Conservation (phyloP, 1,140 invertebrate genomes). For the Heterodera schachtii region DNA sequence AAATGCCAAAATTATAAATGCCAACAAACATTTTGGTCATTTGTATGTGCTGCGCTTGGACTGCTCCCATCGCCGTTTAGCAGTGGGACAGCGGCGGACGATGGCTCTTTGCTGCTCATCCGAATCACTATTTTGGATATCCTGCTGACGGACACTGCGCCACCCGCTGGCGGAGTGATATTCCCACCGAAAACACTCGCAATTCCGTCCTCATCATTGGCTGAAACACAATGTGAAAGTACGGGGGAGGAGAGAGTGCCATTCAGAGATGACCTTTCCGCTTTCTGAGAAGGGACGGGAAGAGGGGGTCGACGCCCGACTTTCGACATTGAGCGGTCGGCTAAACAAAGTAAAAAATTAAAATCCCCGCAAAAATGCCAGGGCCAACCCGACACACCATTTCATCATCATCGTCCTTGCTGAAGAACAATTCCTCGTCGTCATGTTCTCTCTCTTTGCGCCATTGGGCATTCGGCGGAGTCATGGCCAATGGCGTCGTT, state of each 20-base stretch:
- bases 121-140: constrained; percentile 57
- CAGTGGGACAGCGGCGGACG: not conserved
- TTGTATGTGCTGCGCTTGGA: not conserved
- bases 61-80: not conserved
- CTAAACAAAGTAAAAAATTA: constrained; percentile 10
- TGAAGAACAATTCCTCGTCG: constrained; percentile 57
- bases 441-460: constrained; percentile 54
- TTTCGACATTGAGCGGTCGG: constrained; percentile 35
- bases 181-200: constrained; percentile 55
- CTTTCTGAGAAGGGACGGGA: constrained; percentile 53
- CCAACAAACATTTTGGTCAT: not conserved
- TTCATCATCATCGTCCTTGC: constrained; percentile 53
- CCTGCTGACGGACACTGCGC: constrained; percentile 25
- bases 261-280: constrained; percentile 38
- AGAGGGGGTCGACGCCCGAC: constrained; percentile 56
- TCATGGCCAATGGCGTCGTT: not conserved
- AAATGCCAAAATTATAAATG: not conserved
- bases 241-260: not conserved
- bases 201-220: constrained; percentile 53
- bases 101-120: constrained; percentile 38
- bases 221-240: constrained; percentile 33
- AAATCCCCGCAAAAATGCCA: not conserved
- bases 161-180: constrained; percentile 37
- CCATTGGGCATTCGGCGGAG: constrained; percentile 42
- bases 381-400: not conserved